These are phyloP conservation scores for Phylloscopus whistleri DNA, from an alignment of 2,113 vertebrate species.

Conservation along the genomic window DNA sequence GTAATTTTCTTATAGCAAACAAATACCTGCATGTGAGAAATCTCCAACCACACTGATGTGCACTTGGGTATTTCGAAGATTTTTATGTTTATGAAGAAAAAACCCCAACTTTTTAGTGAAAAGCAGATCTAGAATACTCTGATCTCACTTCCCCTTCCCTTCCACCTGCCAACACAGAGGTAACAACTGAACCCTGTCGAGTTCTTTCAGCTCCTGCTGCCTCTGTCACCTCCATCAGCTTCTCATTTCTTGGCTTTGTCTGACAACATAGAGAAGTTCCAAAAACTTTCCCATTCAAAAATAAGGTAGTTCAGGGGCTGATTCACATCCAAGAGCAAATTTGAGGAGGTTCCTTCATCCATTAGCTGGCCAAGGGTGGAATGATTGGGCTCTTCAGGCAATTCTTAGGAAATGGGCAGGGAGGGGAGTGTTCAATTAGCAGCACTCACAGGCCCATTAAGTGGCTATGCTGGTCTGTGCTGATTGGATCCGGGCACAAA, in stretches of 20 bases:
- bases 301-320: not conserved
- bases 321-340: conserved; percentile 13
- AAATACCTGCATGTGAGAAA: not conserved
- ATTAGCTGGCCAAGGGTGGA: not conserved
- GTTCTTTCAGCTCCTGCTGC: not conserved
- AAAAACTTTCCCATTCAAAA: not conserved
- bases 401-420: conserved; percentile 4
- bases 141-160: not conserved
- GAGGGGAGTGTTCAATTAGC: conserved; percentile 2
- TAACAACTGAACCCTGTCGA: accelerated
- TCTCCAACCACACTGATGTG: not conserved
- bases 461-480: not conserved
- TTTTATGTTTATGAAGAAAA: not conserved
- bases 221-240: not conserved
- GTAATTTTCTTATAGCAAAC: not conserved
- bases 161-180: not conserved
- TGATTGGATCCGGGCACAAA: not conserved
- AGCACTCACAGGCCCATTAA: not conserved
- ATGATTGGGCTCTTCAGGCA: not conserved
- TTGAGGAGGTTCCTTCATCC: not conserved
- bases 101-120: not conserved
- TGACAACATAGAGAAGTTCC: not conserved
- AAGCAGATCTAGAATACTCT: not conserved
- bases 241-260: not conserved
- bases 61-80: not conserved